Evolutionary conservation across 2,888 invertebrate species (phyloP).

Genomic region (Cataglyphis livida): DNA sequence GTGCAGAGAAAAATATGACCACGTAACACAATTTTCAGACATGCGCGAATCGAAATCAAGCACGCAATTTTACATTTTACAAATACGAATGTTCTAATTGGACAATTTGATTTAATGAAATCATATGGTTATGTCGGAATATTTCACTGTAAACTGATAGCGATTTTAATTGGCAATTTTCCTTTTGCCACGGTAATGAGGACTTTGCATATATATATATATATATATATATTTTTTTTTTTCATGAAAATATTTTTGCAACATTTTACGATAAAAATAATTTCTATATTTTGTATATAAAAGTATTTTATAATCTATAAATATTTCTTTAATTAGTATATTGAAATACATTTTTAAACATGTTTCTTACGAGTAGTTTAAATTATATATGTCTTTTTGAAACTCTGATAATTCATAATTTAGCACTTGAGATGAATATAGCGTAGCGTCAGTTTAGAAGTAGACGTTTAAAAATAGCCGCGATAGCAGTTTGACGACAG

Average conservation of each 20-base stretch:
- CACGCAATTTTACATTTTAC: conserved; percentile 48
- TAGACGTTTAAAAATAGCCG: conserved; percentile 49
- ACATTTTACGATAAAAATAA: background rate
- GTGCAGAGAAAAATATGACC: background rate
- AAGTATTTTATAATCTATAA: conserved; percentile 14
- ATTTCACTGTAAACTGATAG: conserved; percentile 55
- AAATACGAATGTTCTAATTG: conserved; percentile 66
- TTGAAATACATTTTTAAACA: conserved; percentile 15
- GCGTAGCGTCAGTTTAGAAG: conserved; percentile 28
- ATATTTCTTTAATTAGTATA: background rate
- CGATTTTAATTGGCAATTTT: conserved; percentile 63
- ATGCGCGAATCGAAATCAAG: conserved; percentile 54
- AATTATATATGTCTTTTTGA: background rate
- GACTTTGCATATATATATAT: background rate
- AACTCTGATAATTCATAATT: conserved; percentile 16
- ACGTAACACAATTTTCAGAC: conserved; percentile 42
- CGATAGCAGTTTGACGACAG: conserved; percentile 42
- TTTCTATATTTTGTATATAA: background rate
- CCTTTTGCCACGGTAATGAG: conserved; percentile 39
- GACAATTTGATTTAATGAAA: conserved; percentile 70
- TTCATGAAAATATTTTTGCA: background rate
- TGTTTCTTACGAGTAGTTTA: background rate
- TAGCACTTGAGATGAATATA: conserved; percentile 24
- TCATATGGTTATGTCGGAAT: conserved; percentile 55
- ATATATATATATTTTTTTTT: background rate